phyloP scores from a whole-genome alignment of 2,888 invertebrate species.

The Ormyrus thymus region DNA sequence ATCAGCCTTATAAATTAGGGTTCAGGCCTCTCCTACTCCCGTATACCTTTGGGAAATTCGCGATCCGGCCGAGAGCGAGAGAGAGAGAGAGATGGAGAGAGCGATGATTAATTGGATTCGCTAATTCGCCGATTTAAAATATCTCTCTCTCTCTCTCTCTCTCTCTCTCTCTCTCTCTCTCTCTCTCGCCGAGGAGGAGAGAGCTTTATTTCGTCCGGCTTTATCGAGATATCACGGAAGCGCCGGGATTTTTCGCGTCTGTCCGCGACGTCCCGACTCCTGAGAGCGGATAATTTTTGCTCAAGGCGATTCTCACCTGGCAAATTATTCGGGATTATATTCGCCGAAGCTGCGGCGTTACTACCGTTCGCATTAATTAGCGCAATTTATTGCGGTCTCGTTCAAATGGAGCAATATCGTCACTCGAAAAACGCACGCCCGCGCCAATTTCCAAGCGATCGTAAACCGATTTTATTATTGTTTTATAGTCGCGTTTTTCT shows the following conservation, averaged over 20 bases:
- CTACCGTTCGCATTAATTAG: too few species aligned
- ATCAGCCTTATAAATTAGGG: conserved; percentile 58
- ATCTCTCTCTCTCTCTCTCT: conserved; percentile 21
- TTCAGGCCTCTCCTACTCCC: conserved; percentile 18
- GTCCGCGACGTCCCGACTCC: too few species aligned
- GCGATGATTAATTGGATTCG: conserved; percentile 53
- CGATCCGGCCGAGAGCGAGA: conserved; percentile 6
- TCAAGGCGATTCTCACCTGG: too few species aligned
- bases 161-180: conserved; percentile 20
- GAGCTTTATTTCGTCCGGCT: conserved; percentile 17
- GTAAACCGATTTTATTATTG: too few species aligned
- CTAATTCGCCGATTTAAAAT: conserved; percentile 56
- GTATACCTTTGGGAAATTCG: conserved; percentile 45
- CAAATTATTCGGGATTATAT: too few species aligned
- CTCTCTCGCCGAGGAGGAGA: background rate
- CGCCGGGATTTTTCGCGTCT: conserved; percentile 1
- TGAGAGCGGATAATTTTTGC: conserved; percentile 3
- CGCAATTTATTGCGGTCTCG: too few species aligned
- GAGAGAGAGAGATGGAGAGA: too few species aligned
- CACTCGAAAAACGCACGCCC: too few species aligned
- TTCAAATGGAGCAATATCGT: too few species aligned
- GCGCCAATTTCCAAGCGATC: too few species aligned
- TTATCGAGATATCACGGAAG: conserved; percentile 1
- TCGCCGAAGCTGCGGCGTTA: too few species aligned
- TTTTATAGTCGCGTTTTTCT: too few species aligned